Evolutionary conservation across 2,888 invertebrate genomes (phyloP).

Genomic region (Microplitis deprimator): DNA sequence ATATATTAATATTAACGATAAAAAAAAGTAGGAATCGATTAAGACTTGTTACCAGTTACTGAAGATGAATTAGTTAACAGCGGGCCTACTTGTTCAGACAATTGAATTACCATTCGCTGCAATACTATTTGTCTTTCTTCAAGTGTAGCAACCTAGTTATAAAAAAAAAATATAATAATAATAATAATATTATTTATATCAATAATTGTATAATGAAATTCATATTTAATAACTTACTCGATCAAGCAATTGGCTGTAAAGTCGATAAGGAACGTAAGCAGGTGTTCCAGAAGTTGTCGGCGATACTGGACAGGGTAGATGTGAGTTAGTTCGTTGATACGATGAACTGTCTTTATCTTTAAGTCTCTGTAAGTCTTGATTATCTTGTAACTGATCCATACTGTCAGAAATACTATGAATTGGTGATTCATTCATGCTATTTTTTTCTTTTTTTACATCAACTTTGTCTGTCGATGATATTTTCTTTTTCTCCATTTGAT

Average conservation of each 20-base stretch:
- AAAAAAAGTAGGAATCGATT: slow-evolving; percentile 28
- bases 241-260: slow-evolving; percentile 66
- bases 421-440: slow-evolving; percentile 46
- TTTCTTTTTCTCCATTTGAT: slow-evolving; percentile 67
- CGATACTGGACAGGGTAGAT: slow-evolving; percentile 47
- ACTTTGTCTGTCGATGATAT: slow-evolving; percentile 56
- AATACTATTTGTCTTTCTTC: slow-evolving; percentile 64
- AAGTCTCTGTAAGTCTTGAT: slow-evolving; percentile 46
- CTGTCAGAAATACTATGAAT: slow-evolving; percentile 53
- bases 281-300: slow-evolving; percentile 54
- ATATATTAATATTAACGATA: neutral
- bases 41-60: slow-evolving; percentile 46
- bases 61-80: slow-evolving; percentile 54
- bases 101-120: slow-evolving; percentile 60
- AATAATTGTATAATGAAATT: neutral
- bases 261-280: slow-evolving; percentile 66
- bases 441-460: slow-evolving; percentile 59
- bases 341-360: slow-evolving; percentile 53
- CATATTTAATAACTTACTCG: slow-evolving; percentile 57
- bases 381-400: slow-evolving; percentile 55
- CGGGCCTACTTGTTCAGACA: slow-evolving; percentile 60
- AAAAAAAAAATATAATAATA: slow-evolving; percentile 22
- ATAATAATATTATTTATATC: neutral
- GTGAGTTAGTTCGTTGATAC: slow-evolving; percentile 50
- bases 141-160: slow-evolving; percentile 58